Evolutionary conservation across 2,888 invertebrate species (phyloP).

Genomic region (Aspidiotus destructor): DNA sequence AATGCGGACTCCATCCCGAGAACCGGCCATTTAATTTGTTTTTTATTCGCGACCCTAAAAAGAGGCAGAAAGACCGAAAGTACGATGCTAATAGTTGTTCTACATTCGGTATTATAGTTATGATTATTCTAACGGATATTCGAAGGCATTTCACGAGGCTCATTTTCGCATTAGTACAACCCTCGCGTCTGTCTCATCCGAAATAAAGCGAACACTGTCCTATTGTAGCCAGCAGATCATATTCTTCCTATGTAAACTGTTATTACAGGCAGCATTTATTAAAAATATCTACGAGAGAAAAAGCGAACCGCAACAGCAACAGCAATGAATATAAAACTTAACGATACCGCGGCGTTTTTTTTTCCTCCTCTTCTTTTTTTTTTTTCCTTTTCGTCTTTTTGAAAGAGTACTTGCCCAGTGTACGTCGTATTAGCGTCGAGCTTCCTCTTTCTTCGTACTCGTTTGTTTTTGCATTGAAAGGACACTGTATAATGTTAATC

Average conservation of each 20-base stretch:
- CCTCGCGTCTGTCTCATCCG: background rate
- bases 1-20: too few relatives aligned
- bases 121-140: slow-evolving; percentile 4
- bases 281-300: background rate
- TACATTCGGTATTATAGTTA: slow-evolving; percentile 1
- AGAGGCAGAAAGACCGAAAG: too few relatives aligned
- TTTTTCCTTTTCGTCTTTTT: background rate
- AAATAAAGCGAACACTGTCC: background rate
- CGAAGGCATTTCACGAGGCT: background rate
- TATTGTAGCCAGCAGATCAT: background rate
- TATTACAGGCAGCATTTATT: slow-evolving; percentile 2
- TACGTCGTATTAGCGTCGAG: too few relatives aligned
- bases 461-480: too few relatives aligned
- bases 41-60: too few relatives aligned
- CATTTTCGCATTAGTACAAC: slow-evolving; percentile 2
- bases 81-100: background rate
- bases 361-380: background rate
- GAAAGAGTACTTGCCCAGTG: too few relatives aligned
- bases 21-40: too few relatives aligned
- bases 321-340: slow-evolving; percentile 2
- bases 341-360: background rate
- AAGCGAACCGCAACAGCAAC: background rate
- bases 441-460: too few relatives aligned
- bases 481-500: background rate
- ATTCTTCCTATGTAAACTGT: background rate